A percentile compares a stretch with the other conserved stretches of the same genome.
Conservation (phyloP, 2,797 vertebrate species). For the Rhinichthys osculus region DNA sequence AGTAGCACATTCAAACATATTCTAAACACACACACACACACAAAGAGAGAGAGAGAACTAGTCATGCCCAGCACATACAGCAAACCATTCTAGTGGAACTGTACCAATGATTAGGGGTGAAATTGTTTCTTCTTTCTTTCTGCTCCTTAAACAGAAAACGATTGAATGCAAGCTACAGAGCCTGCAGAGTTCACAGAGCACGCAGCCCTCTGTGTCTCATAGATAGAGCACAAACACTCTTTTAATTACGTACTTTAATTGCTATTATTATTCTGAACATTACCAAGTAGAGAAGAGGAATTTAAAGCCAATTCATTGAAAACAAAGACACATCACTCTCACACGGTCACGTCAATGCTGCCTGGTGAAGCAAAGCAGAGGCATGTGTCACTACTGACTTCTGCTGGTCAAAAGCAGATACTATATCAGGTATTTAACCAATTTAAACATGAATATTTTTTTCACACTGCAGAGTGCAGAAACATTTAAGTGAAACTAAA, state of each 20-base stretch:
- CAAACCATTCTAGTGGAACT: slow-evolving; percentile 45
- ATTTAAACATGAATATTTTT: not conserved
- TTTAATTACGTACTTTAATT: slow-evolving; percentile 55
- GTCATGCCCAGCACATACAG: slow-evolving; percentile 18
- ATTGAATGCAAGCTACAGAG: slow-evolving; percentile 12
- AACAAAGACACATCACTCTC: slow-evolving; percentile 34
- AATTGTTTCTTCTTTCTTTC: slow-evolving; percentile 46
- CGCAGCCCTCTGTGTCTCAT: slow-evolving; percentile 36
- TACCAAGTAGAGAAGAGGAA: slow-evolving; percentile 31
- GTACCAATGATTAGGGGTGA: slow-evolving; percentile 42
- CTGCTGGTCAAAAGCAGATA: slow-evolving; percentile 42
- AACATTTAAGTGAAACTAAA: not conserved
- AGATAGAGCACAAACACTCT: slow-evolving; percentile 39
- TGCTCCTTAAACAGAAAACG: slow-evolving; percentile 25
- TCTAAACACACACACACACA: slow-evolving; percentile 5
- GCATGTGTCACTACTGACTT: slow-evolving; percentile 38
- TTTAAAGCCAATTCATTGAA: slow-evolving; percentile 36
- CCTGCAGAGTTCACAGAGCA: slow-evolving; percentile 31
- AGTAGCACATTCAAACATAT: slow-evolving; percentile 45
- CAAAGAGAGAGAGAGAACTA: not conserved
- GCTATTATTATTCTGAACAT: slow-evolving; percentile 42
- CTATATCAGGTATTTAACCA: not conserved
- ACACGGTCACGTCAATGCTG: slow-evolving; percentile 8
- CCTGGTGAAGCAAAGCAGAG: not conserved
- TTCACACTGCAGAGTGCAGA: too few relatives aligned